Conservation (phyloP, 1,140 invertebrate genomes). For the Maconellicoccus hirsutus region DNA sequence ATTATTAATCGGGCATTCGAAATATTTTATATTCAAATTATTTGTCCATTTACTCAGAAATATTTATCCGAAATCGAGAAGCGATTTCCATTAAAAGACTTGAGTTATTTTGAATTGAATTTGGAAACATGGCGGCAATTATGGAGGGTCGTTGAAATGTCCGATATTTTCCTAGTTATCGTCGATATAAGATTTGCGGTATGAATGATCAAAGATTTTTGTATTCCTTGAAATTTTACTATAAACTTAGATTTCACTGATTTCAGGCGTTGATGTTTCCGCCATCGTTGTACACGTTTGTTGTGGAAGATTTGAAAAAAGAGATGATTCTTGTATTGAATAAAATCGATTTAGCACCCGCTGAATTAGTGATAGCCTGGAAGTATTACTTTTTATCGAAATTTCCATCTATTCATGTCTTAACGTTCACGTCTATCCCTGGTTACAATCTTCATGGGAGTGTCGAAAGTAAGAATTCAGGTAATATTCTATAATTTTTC, state of each 20-base stretch:
- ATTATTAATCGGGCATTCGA: neutral
- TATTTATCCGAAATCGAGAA: conserved; percentile 46
- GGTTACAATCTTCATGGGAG: conserved; percentile 54
- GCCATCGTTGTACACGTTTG: conserved; percentile 71
- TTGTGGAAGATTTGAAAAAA: conserved; percentile 60
- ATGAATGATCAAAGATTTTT: conserved; percentile 32
- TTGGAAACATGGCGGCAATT: conserved; percentile 87
- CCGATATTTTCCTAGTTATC: conserved; percentile 71
- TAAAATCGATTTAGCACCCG: conserved; percentile 80
- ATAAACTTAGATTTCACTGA: conserved; percentile 23
- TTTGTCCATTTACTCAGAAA: conserved; percentile 37
- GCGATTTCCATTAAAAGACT: conserved; percentile 36
- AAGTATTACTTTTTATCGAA: conserved; percentile 49
- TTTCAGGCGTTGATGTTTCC: conserved; percentile 69
- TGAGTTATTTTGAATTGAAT: conserved; percentile 78
- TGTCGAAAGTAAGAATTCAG: conserved; percentile 33
- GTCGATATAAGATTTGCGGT: conserved; percentile 75
- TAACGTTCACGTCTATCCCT: conserved; percentile 75
- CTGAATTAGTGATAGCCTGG: conserved; percentile 76
- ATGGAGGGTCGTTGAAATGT: conserved; percentile 85
- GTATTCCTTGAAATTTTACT: neutral
- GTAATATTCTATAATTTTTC: conserved; percentile 34
- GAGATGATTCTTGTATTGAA: conserved; percentile 79
- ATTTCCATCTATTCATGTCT: conserved; percentile 62
- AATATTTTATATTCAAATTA: neutral